These are phyloP conservation scores for Cyphomyrus plagiostoma DNA, from an alignment of 2,113 vertebrate genomes.

Conservation along the genomic window DNA sequence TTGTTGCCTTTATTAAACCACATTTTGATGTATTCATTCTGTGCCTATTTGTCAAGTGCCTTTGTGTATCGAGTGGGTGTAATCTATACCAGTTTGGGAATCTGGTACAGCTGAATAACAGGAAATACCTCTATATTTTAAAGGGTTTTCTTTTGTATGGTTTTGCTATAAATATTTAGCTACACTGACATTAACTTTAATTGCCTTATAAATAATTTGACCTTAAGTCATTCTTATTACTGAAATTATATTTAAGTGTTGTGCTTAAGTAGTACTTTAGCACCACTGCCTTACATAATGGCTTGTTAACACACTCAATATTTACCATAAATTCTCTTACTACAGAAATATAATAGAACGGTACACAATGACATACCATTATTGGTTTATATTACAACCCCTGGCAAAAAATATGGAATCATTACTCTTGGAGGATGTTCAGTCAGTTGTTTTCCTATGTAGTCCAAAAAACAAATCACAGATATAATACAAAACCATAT, in stretches of 20 bases:
- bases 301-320: not conserved
- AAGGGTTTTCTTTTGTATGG: not conserved
- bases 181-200: not conserved
- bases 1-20: constrained; percentile 12
- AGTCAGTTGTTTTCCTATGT: no score
- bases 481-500: no score
- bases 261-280: not conserved
- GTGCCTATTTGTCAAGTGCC: not conserved
- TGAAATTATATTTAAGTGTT: not conserved
- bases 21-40: not conserved
- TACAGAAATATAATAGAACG: not conserved
- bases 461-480: no score
- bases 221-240: not conserved
- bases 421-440: no score
- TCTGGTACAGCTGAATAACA: not conserved
- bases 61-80: not conserved
- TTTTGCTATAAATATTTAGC: not conserved
- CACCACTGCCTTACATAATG: not conserved
- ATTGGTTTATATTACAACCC: not conserved
- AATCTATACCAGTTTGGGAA: not conserved
- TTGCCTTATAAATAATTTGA: not conserved
- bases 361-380: not conserved
- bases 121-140: not conserved
- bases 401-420: no score
- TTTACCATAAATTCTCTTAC: not conserved